Evolutionary conservation across 37 sponge, comb jelly and placozoan genomes (phyloP), one percentile per base, ranked within the genome.

Genomic region (Lycopodina hypogea): DNA sequence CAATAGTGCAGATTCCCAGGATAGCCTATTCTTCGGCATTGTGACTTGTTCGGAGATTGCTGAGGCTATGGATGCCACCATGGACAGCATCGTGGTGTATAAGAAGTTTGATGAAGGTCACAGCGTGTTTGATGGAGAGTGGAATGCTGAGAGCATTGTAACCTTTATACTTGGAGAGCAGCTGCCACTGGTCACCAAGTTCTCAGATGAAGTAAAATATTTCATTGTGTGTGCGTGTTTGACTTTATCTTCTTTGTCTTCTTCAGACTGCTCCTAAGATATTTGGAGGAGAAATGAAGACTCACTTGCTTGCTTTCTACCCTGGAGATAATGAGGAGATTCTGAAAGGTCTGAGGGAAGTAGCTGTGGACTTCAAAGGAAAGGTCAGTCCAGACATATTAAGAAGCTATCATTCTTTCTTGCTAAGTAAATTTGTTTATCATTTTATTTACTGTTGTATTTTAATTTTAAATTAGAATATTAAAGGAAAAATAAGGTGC

Each of bases 261-360:
- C 33, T 81, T 12, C 70, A 96, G 97, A 91, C 89, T 69, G 97
- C 97, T n/a, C 92, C 92, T 38, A 90, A 70, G 73, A 95, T 98
- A 56, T 98, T 98, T 81, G 96, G 96, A 64, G 96, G 96, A 26
- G 64, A 69, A 15, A 75, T 95, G 34, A 82, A 78, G 80, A 71
- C 69, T 26, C 99, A 98, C 82, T 69, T 96, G 60, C 79, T 98
- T 19, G 52, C 90, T 51, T 98, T 98, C 83, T 78, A 56, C 39
- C 26, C 82, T 18, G 64, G 35, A 19, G 71, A 74, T 30, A 37
- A 35, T 32, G 92, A 95, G 32, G 64, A 79, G 2, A 48, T 69
- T 34, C 48, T 89, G n/a, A 77, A 35, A 34, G 72, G 72, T 2
- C 78, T 93, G 62, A 84, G 53, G 9, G 63, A 55, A 64, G 78